phyloP scores from a whole-genome alignment of 2,113 vertebrate genomes.

The Kobus ellipsiprymnus region DNA sequence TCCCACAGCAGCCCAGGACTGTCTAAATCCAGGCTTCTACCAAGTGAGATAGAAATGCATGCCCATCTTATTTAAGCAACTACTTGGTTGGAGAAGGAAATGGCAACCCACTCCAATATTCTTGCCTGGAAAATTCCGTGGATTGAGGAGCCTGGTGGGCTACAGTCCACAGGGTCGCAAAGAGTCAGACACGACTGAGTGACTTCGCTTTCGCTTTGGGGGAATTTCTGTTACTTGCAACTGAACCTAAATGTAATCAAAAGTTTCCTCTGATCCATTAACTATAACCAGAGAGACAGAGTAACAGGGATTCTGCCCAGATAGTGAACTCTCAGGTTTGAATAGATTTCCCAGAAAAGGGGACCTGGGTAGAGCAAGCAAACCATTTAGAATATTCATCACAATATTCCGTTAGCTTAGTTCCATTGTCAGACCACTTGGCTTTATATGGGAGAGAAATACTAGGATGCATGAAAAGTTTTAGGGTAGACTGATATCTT shows the following conservation, averaged over 20 bases:
- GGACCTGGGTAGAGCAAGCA: neutral
- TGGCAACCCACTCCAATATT: neutral
- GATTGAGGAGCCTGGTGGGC: neutral
- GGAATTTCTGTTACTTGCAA: neutral
- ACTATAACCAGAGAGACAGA: neutral
- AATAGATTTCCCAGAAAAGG: neutral
- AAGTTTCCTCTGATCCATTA: neutral
- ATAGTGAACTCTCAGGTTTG: neutral
- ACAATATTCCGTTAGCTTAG: neutral
- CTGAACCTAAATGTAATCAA: neutral
- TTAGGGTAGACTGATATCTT: neutral
- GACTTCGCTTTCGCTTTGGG: neutral
- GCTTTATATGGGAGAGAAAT: neutral
- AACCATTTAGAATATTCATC: neutral
- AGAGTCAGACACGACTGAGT: rapidly evolving
- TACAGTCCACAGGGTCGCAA: neutral
- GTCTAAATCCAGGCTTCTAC: neutral
- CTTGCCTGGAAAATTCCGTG: neutral
- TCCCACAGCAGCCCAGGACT: neutral
- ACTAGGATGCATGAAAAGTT: neutral
- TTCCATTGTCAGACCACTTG: neutral
- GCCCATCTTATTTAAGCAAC: neutral
- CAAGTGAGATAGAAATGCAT: neutral
- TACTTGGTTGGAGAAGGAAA: neutral
- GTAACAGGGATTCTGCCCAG: neutral